Conservation (phyloP, 2,113 vertebrate genomes). For the Pseudolaguvia tuberculata region DNA sequence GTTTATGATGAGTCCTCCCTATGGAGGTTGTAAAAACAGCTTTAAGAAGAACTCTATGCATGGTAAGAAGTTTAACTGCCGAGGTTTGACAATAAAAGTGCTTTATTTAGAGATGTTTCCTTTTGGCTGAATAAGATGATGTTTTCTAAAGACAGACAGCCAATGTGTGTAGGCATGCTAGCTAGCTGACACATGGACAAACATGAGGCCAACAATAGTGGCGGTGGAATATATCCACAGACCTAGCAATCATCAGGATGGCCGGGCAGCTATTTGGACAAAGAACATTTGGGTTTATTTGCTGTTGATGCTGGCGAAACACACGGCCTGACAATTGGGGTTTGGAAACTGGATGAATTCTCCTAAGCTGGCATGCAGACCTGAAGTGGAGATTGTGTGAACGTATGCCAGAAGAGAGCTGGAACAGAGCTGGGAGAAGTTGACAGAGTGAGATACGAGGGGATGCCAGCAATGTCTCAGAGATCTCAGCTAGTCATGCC, state of each 20-base stretch:
- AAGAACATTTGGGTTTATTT: conserved; percentile 44
- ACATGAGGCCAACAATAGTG: conserved; percentile 3
- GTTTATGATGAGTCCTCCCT: not conserved
- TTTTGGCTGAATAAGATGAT: not conserved
- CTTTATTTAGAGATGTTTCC: not conserved
- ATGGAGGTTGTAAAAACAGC: not conserved
- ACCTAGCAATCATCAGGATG: conserved; percentile 26
- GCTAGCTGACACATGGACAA: conserved; percentile 10
- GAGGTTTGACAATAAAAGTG: not conserved
- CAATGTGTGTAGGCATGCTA: not conserved
- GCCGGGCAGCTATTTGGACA: conserved; percentile 39
- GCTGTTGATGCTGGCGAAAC: conserved; percentile 35
- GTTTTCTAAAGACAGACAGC: not conserved
- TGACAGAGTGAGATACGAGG: conserved; percentile 16
- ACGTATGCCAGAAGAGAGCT: conserved; percentile 59
- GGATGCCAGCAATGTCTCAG: conserved; percentile 56
- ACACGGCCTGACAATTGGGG: conserved; percentile 57
- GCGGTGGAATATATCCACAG: conserved; percentile 16
- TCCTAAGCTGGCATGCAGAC: conserved; percentile 47
- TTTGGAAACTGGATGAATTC: conserved; percentile 58
- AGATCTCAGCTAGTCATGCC: conserved; percentile 54
- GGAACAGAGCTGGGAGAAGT: conserved; percentile 13
- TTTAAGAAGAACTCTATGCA: too few relatives aligned
- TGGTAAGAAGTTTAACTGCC: not conserved
- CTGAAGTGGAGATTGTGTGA: conserved; percentile 59